Percentiles rank a stretch among this genome's conserved stretches.
Conservation (phyloP, 37 sponge, comb jelly and placozoan species). For the Tethya wilhelma region DNA sequence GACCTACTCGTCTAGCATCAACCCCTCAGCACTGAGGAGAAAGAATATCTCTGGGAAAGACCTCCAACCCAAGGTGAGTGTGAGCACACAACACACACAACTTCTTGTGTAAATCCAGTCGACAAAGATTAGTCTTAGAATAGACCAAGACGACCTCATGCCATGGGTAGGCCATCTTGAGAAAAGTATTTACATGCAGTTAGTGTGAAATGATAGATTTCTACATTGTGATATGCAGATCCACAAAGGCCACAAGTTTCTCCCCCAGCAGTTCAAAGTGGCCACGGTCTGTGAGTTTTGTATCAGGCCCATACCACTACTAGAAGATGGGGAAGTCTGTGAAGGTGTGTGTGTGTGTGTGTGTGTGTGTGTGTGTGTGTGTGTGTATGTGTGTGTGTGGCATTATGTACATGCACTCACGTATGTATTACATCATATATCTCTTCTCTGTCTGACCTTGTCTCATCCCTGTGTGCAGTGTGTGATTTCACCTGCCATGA, state of each 20-base stretch:
- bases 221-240: slow-evolving; percentile 7
- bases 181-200: not conserved
- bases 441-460: not conserved
- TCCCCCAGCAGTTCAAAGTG: slow-evolving; percentile 73
- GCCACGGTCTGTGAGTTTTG: slow-evolving; percentile 87
- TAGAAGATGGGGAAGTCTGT: slow-evolving; percentile 84
- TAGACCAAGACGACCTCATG: too few species aligned
- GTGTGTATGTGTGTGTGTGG: too few species aligned
- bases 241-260: slow-evolving; percentile 82
- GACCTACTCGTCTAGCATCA: slow-evolving; percentile 23
- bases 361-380: slow-evolving; percentile 3
- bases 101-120: too few species aligned
- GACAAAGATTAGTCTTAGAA: too few species aligned
- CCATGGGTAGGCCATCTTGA: not conserved
- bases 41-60: slow-evolving; percentile 24
- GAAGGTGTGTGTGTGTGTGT: slow-evolving; percentile 39
- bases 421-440: not conserved
- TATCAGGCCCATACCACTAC: slow-evolving; percentile 58
- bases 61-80: slow-evolving; percentile 40
- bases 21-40: slow-evolving; percentile 47
- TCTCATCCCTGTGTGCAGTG: slow-evolving; percentile 11
- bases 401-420: not conserved
- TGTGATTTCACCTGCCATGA: slow-evolving; percentile 81
- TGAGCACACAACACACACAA: too few species aligned
- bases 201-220: not conserved